phyloP scores from a whole-genome alignment of 35 echinoderm and acorn worm species.

The Eucidaris tribuloides region DNA sequence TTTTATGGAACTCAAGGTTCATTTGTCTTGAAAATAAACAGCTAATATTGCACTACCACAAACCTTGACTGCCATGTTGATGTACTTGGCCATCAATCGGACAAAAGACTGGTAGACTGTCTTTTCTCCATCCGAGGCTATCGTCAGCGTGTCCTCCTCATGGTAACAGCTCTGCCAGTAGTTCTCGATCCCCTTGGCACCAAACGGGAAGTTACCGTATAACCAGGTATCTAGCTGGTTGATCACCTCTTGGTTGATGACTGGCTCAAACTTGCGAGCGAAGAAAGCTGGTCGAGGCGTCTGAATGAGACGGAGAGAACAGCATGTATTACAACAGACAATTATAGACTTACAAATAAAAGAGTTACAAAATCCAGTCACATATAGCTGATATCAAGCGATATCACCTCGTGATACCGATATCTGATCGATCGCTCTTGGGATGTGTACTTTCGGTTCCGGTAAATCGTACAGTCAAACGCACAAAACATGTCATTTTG shows the following conservation, averaged over 20 bases:
- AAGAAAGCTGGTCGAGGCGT: constrained; percentile 83
- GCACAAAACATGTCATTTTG: too few species aligned
- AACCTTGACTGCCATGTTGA: constrained; percentile 62
- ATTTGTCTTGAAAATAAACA: too few species aligned
- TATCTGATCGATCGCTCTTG: too few species aligned
- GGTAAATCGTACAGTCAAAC: too few species aligned
- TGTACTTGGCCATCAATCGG: constrained; percentile 47
- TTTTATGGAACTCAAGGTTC: too few species aligned
- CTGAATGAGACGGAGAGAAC: constrained; percentile 4
- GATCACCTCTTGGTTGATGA: constrained; percentile 84
- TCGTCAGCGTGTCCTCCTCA: constrained; percentile 61
- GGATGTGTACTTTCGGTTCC: too few species aligned
- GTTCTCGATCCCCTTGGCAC: constrained; percentile 22
- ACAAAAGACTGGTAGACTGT: constrained; percentile 78
- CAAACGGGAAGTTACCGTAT: constrained; percentile 62
- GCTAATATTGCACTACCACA: too few species aligned
- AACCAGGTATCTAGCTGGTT: constrained; percentile 77
- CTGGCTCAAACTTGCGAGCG: constrained; percentile 95
- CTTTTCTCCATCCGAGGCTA: constrained; percentile 51
- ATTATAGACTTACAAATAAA: too few species aligned
- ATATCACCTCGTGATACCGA: too few species aligned
- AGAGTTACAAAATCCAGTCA: too few species aligned
- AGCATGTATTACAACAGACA: too few species aligned
- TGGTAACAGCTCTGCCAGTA: constrained; percentile 92
- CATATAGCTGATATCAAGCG: too few species aligned